Conservation (phyloP, 2,888 invertebrate species). For the Luffia ferchaultella region DNA sequence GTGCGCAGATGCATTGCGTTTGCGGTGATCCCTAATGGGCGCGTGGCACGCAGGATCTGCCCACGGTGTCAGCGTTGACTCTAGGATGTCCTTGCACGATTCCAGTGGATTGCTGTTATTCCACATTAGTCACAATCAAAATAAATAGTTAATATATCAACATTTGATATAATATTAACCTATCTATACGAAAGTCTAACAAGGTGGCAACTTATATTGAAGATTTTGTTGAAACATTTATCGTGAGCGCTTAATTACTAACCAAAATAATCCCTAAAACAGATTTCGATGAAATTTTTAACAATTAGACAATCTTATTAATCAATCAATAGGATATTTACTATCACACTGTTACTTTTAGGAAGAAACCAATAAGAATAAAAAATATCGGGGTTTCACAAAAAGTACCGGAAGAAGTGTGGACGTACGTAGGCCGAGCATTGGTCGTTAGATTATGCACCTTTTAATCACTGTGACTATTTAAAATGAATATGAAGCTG, state of each 20-base stretch:
- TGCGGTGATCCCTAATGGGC: background rate
- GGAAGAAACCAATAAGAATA: too few species aligned
- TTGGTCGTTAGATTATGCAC: background rate
- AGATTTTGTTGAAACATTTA: too few species aligned
- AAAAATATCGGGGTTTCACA: too few species aligned
- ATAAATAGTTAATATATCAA: background rate
- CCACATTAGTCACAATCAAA: too few species aligned
- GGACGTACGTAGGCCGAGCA: too few species aligned
- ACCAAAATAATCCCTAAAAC: background rate
- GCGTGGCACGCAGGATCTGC: background rate
- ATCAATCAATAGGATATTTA: too few species aligned
- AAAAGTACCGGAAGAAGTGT: too few species aligned
- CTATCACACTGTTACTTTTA: too few species aligned
- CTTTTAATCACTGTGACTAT: background rate
- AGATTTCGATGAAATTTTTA: background rate
- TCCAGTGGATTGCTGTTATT: background rate
- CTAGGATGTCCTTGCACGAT: background rate
- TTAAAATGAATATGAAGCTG: too few species aligned
- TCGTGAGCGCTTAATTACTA: too few species aligned
- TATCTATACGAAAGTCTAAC: too few species aligned
- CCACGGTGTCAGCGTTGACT: background rate
- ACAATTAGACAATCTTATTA: background rate
- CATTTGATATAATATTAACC: background rate
- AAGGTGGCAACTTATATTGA: too few species aligned
- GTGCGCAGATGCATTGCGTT: background rate